These are phyloP conservation scores for Andricus curvator DNA, from an alignment of 2,888 invertebrate species.

Conservation along the genomic window DNA sequence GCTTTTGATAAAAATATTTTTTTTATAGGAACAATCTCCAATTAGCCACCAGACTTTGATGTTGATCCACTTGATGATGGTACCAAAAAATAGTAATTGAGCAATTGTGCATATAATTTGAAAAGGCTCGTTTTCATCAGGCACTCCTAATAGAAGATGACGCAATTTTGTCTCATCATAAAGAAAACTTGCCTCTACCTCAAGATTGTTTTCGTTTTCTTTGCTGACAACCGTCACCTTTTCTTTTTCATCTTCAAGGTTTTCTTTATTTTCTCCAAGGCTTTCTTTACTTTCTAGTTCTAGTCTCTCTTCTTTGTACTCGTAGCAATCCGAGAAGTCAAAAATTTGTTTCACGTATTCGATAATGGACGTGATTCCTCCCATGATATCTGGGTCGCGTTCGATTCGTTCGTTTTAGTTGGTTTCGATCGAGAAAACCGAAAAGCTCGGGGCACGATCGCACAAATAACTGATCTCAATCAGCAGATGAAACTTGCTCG, in stretches of 20 bases:
- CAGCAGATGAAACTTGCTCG: constrained; percentile 32
- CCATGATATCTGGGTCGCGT: constrained; percentile 7
- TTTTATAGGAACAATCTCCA: constrained; percentile 57
- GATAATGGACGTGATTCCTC: constrained; percentile 12
- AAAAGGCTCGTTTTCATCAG: constrained; percentile 56
- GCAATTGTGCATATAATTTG: constrained; percentile 66
- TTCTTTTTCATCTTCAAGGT: background rate
- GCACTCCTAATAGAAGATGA: constrained; percentile 61
- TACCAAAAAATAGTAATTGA: constrained; percentile 65
- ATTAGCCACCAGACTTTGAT: constrained; percentile 64
- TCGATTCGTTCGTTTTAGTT: constrained; percentile 19
- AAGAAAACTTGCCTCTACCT: constrained; percentile 52
- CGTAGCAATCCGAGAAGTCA: constrained; percentile 16
- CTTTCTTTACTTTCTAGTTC: background rate
- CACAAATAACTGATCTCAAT: constrained; percentile 40
- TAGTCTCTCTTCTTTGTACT: background rate
- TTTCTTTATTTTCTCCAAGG: background rate
- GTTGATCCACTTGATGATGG: constrained; percentile 68
- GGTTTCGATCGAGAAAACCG: constrained; percentile 46
- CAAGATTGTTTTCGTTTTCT: background rate
- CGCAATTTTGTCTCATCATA: constrained; percentile 62
- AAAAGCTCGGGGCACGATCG: constrained; percentile 43
- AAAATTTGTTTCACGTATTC: constrained; percentile 28
- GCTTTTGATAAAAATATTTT: constrained; percentile 33
- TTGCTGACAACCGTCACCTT: background rate